phyloP scores from a whole-genome alignment of 2,888 invertebrate genomes.

The Trichopria drosophilae region DNA sequence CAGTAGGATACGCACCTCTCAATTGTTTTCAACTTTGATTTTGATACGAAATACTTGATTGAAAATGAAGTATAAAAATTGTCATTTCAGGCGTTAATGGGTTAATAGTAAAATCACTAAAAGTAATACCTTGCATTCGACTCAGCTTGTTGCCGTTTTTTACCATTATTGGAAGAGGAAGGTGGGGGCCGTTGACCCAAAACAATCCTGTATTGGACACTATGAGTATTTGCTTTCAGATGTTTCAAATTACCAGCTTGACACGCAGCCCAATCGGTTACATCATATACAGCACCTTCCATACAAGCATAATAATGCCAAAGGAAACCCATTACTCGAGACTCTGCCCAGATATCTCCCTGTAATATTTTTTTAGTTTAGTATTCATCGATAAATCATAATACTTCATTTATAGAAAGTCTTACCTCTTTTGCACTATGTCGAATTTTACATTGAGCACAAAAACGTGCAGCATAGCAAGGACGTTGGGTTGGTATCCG shows the following conservation, averaged over 20 bases:
- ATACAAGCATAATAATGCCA: conserved; percentile 96
- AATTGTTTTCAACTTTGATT: too few species aligned
- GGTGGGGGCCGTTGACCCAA: conserved; percentile 68
- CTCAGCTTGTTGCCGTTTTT: conserved; percentile 52
- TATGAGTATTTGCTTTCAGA: conserved; percentile 86
- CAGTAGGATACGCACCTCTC: too few species aligned
- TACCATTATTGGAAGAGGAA: conserved; percentile 36
- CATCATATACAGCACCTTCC: conserved; percentile 94
- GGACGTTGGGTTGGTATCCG: conserved; percentile 83
- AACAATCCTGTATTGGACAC: conserved; percentile 85
- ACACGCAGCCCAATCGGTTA: conserved; percentile 96
- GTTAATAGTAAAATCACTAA: too few species aligned
- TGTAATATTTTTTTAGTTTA: conserved; percentile 49
- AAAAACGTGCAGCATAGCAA: conserved; percentile 89
- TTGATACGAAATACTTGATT: too few species aligned
- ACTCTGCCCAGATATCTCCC: conserved; percentile 97
- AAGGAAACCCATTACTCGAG: conserved; percentile 81
- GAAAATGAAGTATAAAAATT: too few species aligned
- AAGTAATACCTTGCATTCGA: conserved; percentile 50
- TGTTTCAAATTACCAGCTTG: conserved; percentile 80
- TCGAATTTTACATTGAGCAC: conserved; percentile 84
- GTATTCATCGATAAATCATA: conserved; percentile 14
- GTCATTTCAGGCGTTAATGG: too few species aligned
- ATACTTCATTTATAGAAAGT: conserved; percentile 10
- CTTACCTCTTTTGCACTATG: conserved; percentile 85